A percentile compares a stretch with the other conserved stretches of the same genome.
Conservation (phyloP, 2,797 vertebrate genomes). For the Coilia nasus region DNA sequence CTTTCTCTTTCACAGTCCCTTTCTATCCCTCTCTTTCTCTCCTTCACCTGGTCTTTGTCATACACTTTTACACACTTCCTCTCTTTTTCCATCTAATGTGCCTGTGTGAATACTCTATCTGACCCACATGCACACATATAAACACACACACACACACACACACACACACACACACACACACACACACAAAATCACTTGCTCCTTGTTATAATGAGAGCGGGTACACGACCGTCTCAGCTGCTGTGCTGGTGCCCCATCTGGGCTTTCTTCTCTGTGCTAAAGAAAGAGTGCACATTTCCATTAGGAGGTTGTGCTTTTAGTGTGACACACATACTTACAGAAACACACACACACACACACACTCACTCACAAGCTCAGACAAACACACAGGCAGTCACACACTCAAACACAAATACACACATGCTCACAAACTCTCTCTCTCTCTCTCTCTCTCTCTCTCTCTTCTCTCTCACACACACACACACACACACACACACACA, state of each 20-base stretch:
- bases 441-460: too few relatives aligned
- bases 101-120: too few relatives aligned
- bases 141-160: too few relatives aligned
- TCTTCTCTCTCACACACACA: not conserved
- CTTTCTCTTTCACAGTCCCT: too few relatives aligned
- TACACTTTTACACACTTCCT: not conserved
- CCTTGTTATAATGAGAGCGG: not conserved
- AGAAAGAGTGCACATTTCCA: not conserved
- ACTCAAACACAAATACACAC: too few relatives aligned
- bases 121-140: too few relatives aligned
- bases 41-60: not conserved
- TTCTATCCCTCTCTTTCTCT: not conserved
- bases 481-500: constrained; percentile 12
- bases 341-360: constrained; percentile 1
- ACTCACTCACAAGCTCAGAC: not conserved
- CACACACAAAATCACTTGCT: too few relatives aligned
- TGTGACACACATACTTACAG: not conserved
- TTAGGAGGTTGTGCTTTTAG: not conserved
- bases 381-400: too few relatives aligned
- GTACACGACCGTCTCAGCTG: not conserved
- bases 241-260: not conserved
- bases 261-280: not conserved
- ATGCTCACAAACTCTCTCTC: too few relatives aligned
- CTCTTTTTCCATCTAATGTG: too few relatives aligned
- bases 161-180: too few relatives aligned